Evolutionary conservation across 2,888 invertebrate genomes (phyloP), one percentile per base, ranked within the genome.

Genomic region (Emmelina monodactyla): DNA sequence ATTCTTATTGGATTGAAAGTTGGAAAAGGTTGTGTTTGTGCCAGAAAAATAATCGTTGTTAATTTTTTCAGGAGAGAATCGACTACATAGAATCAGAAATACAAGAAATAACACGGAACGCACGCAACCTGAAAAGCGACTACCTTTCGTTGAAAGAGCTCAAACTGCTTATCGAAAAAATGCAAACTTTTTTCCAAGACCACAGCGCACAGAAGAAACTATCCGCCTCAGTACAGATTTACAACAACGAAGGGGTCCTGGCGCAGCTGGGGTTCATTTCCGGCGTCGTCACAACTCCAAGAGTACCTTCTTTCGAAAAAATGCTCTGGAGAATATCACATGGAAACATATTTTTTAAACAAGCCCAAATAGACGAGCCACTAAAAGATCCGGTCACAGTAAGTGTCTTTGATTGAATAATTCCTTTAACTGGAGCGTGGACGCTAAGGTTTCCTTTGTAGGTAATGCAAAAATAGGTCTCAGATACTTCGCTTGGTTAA

Each of bases 161-260:
- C 28, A 76, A 69, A 40, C 58, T 75, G 0, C 51, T 79, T 2
- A 75, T 79, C 25, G 75, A 75, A 39, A 79, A 78, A 46, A 76
- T 64, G 29, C 78, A 79, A 50, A 73, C 67, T 0, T 78, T 79
- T 50, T 79, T 79, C 50, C 76, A 78, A 58, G 79, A 78, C 56
- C 88, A 88, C 70, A 88, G 88, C 52, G 87, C 70, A 0, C 79
- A 69, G 31, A 66, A 71, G 38, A 79, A 72, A 49, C 73, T 78
- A 9, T 78, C 79, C 0, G 75, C 76, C 0, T 72, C 78, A 14
- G 76, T 78, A 0, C 73, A 72, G 32, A 57, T 62, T 15, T 73
- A 76, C 37, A 76, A 76, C 41, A 72, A 71, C 15, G 80, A 81
- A 14, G 75, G 68, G 0, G 67, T 66, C 1, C 41, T 70, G 2